These are phyloP conservation scores for Cyclargus thomasi DNA, from an alignment of 1,140 invertebrate genomes.

Conservation along the genomic window DNA sequence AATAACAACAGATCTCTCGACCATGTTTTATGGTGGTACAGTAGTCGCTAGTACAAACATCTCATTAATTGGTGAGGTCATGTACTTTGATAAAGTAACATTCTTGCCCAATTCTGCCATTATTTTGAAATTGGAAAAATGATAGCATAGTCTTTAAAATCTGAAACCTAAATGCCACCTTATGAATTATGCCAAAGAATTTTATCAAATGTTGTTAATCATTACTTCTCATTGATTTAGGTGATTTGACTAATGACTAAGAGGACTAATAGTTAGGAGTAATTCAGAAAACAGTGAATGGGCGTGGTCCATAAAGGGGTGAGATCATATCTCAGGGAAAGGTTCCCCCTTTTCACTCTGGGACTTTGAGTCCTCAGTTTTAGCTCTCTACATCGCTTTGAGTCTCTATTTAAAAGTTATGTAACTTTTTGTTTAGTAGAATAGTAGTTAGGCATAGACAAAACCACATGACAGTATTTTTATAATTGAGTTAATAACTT, in stretches of 20 bases:
- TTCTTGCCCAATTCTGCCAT: slow-evolving; percentile 79
- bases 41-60: slow-evolving; percentile 78
- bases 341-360: too few relatives aligned
- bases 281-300: too few relatives aligned
- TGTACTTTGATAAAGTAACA: slow-evolving; percentile 81
- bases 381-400: too few relatives aligned
- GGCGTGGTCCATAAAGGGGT: too few relatives aligned
- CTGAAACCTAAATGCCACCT: neutral
- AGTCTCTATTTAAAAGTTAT: too few relatives aligned
- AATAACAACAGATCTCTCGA: slow-evolving; percentile 81
- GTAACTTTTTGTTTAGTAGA: too few relatives aligned
- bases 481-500: slow-evolving; percentile 7
- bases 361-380: too few relatives aligned
- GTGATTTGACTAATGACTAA: too few relatives aligned
- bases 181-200: neutral
- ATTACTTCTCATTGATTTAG: neutral
- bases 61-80: slow-evolving; percentile 75
- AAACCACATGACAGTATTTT: slow-evolving; percentile 7
- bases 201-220: neutral
- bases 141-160: slow-evolving; percentile 28
- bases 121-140: slow-evolving; percentile 82
- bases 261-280: too few relatives aligned
- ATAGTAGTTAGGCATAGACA: neutral
- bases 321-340: too few relatives aligned
- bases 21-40: slow-evolving; percentile 84